Base-by-base conservation (phyloP, 1,140 invertebrate genomes). In the Globodera rostochiensis region DNA sequence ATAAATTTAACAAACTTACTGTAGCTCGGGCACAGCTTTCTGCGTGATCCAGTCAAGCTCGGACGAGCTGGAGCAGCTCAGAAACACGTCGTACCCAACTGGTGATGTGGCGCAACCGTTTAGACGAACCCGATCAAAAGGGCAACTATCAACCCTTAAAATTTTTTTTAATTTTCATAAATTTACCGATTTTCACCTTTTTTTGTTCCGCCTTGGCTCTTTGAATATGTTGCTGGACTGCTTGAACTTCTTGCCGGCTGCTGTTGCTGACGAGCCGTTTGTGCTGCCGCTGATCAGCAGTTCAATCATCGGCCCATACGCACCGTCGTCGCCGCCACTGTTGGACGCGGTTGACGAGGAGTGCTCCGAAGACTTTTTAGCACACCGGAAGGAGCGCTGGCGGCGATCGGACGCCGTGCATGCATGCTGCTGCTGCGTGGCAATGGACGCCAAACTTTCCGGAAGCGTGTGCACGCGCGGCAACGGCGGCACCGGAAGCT, bases 41-140 rank as follows among this genome's bases (percentile, higher is more conserved):
- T 87, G 83, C 2, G 85, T 88, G 67, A 87, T 87, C 86, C 86
- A 87, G 47, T 87, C 86, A 46, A 88, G 64, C 69, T 87, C 86
- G 13, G 82, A 83, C 13, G 73, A 82, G 15, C 79, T 85, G 11
- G 83, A 85, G 77, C 86, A 87, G 45, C 80, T 81, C 47, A 87
- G 64, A 66, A 87, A 87, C 36, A 87, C 86, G 74, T 87, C 86
- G 77, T 87, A 87, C 21, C 86, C 87, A 36, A 87, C 77, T 6
- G 86, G 86, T 49, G 86, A 87, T 49, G 82, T 87, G 6, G 81
- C 21, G 47, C 84, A 85, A n/a, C 86, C 83, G 57, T 85, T 86
- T 21, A 50, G 9, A 64, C 67, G 57, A 15, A 87, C 6, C 64
- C 75, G 80, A 79, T 87, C 86, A 49, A 47, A 36, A 3, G 74